These are phyloP conservation scores for Callipepla squamata DNA, from an alignment of 2,113 vertebrate genomes.

Conservation along the genomic window DNA sequence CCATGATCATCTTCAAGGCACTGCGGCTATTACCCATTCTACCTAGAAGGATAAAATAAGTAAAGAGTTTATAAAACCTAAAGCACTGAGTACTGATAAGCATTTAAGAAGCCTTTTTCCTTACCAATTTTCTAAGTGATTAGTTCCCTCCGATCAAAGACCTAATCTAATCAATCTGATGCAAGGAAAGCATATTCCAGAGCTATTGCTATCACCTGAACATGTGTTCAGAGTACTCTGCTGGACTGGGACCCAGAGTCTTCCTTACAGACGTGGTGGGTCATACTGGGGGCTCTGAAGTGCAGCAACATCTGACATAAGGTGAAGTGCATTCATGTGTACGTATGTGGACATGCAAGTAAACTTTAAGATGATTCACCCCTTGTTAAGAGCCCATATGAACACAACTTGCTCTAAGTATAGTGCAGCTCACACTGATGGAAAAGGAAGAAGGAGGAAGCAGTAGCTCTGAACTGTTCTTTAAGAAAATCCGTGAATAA, in stretches of 20 bases:
- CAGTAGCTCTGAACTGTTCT: not conserved
- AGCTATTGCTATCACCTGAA: not conserved
- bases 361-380: not conserved
- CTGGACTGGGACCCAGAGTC: not conserved
- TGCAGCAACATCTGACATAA: not conserved
- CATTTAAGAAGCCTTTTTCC: not conserved
- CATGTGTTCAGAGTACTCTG: not conserved
- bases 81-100: not conserved
- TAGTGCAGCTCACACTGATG: not conserved
- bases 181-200: not conserved
- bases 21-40: constrained; percentile 97
- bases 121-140: not conserved
- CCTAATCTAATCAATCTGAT: not conserved
- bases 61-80: not conserved
- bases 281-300: not conserved
- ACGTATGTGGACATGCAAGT: not conserved
- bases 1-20: constrained; percentile 99
- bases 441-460: not conserved
- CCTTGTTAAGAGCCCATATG: not conserved
- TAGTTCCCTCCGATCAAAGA: not conserved
- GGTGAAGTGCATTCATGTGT: not conserved
- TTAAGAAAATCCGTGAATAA: not conserved
- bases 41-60: constrained; percentile 75
- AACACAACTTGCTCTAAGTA: not conserved
- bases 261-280: not conserved